These are phyloP conservation scores for Myxocyprinus asiaticus DNA, from an alignment of 2,113 vertebrate genomes.

Conservation along the genomic window DNA sequence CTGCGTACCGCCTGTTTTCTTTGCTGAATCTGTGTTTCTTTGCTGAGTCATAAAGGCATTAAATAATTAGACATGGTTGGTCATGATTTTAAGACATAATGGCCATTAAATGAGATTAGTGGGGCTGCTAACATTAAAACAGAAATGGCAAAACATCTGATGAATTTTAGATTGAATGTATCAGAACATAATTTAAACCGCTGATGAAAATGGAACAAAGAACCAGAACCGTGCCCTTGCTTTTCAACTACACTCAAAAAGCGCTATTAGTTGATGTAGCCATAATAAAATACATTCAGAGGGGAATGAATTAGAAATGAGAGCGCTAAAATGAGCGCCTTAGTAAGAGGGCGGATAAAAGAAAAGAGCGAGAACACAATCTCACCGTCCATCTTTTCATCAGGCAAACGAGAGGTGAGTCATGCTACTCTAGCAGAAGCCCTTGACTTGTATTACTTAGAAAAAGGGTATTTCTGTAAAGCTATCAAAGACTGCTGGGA, in stretches of 20 bases:
- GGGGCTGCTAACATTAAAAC: constrained; percentile 28
- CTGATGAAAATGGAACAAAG: constrained; percentile 36
- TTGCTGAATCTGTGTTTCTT: constrained; percentile 15
- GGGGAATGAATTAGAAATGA: constrained; percentile 39
- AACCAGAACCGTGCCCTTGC: constrained; percentile 29
- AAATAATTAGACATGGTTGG: constrained; percentile 34
- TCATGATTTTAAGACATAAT: constrained; percentile 37
- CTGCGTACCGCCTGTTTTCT: constrained; percentile 4
- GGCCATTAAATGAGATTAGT: constrained; percentile 38
- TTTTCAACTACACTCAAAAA: constrained; percentile 45
- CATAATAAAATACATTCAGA: constrained; percentile 40
- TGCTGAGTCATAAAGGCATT: constrained; percentile 15
- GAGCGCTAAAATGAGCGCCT: constrained; percentile 38
- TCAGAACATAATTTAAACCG: constrained; percentile 42
- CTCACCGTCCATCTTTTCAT: constrained; percentile 52
- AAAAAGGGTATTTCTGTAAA: constrained; percentile 50
- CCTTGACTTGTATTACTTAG: constrained; percentile 54
- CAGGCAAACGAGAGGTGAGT: constrained; percentile 54
- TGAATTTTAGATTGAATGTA: constrained; percentile 39
- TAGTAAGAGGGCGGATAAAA: constrained; percentile 37
- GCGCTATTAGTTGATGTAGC: constrained; percentile 41
- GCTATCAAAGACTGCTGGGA: constrained; percentile 50
- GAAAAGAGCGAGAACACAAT: constrained; percentile 45
- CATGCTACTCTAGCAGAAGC: constrained; percentile 55
- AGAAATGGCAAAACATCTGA: constrained; percentile 39